These are phyloP conservation scores for Antheraea assamensis DNA, from an alignment of 2,888 invertebrate genomes.

Conservation along the genomic window DNA sequence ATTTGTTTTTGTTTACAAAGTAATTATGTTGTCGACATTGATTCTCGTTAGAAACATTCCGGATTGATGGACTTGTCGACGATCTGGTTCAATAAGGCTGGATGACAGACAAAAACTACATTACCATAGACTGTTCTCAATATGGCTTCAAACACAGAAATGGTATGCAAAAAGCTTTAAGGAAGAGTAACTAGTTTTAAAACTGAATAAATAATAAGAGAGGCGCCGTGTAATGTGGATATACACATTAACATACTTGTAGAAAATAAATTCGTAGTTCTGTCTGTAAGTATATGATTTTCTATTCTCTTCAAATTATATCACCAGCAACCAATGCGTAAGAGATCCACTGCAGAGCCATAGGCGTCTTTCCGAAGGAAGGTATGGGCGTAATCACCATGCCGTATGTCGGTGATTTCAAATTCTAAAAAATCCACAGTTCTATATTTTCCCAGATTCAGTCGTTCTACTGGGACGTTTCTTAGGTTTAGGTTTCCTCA, in stretches of 20 bases:
- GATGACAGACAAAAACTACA: neutral
- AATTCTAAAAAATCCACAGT: no score
- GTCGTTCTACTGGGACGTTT: no score
- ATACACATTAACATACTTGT: neutral
- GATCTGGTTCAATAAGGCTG: neutral
- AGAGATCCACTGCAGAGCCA: no score
- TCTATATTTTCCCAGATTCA: no score
- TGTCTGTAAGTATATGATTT: no score
- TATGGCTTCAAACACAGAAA: neutral
- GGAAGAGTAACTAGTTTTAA: neutral
- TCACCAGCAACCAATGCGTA: no score
- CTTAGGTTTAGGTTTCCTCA: no score
- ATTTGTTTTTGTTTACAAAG: slow-evolving; percentile 12
- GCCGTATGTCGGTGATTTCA: no score
- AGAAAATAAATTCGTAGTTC: no score
- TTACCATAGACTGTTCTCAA: neutral
- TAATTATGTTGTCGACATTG: neutral
- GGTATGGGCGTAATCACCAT: no score
- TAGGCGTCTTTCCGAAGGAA: no score
- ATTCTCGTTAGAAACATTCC: neutral
- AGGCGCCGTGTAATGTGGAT: neutral
- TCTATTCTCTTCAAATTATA: no score
- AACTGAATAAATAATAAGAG: neutral
- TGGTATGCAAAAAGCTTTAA: neutral
- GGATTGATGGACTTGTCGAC: neutral